A percentile compares a stretch with the other conserved stretches of the same genome.
phyloP scores from a whole-genome alignment of 2,888 invertebrate species.

The Caenorhabditis zanzibari region DNA sequence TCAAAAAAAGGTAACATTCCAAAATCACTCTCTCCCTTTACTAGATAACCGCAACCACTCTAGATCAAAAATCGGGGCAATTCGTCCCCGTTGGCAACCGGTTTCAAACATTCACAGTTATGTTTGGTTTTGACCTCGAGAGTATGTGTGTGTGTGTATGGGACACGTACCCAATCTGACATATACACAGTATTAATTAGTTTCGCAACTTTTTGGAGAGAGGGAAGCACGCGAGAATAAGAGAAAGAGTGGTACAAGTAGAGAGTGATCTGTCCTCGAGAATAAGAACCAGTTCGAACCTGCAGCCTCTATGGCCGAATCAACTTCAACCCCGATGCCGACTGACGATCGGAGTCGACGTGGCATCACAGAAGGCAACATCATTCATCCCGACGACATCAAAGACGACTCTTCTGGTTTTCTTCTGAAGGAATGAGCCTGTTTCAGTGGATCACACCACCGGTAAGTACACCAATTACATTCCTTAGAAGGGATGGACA shows the following conservation, averaged over 20 bases:
- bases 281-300: constrained; percentile 55
- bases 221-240: not conserved
- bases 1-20: constrained; percentile 19
- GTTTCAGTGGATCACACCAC: constrained; percentile 54
- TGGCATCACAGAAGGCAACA: constrained; percentile 30
- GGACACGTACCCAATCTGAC: constrained; percentile 20
- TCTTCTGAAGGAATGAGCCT: constrained; percentile 38
- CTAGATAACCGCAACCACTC: constrained; percentile 38
- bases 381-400: constrained; percentile 22
- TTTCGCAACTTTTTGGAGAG: constrained; percentile 58
- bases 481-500: not conserved
- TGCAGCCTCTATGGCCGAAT: constrained; percentile 54
- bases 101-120: constrained; percentile 31
- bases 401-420: constrained; percentile 20
- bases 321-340: constrained; percentile 55
- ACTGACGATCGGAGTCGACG: constrained; percentile 39
- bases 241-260: constrained; percentile 1
- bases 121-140: constrained; percentile 45
- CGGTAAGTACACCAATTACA: constrained; percentile 54
- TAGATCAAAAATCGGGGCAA: constrained; percentile 26
- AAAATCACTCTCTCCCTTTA: constrained; percentile 2
- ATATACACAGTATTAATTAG: constrained; percentile 58
- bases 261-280: constrained; percentile 54
- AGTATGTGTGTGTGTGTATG: constrained; percentile 1
- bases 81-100: constrained; percentile 19